Percentiles rank a stretch among this genome's conserved stretches.
Evolutionary conservation across 2,888 invertebrate species (phyloP).

Genomic region (Timandra comae): DNA sequence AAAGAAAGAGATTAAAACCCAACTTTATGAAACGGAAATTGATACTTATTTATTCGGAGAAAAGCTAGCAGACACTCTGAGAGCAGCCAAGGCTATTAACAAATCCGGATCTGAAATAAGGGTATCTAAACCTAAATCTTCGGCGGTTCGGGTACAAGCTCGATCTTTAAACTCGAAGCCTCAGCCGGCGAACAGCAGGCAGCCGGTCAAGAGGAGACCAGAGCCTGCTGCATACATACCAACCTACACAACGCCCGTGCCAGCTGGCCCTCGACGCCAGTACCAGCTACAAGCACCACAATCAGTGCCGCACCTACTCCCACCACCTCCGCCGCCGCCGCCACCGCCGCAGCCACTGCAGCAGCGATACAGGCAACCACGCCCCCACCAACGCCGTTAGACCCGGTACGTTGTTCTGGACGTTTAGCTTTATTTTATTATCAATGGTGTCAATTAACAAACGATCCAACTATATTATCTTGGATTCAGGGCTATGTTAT

Average conservation of each 20-base stretch:
- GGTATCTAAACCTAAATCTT: background rate
- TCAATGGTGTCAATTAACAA: background rate
- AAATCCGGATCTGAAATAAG: background rate
- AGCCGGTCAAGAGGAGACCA: background rate
- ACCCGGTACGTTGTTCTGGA: background rate
- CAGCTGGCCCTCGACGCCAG: too few relatives aligned
- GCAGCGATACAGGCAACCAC: background rate
- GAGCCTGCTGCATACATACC: background rate
- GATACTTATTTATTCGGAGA: constrained; percentile 4
- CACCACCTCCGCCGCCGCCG: background rate
- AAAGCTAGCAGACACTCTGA: constrained; percentile 1
- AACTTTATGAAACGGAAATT: constrained; percentile 1
- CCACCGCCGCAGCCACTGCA: background rate
- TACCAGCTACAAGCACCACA: too few relatives aligned
- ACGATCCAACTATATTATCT: background rate
- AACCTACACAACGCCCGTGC: background rate
- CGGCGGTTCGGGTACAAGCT: too few relatives aligned
- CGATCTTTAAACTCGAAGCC: background rate
- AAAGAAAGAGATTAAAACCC: constrained; percentile 21
- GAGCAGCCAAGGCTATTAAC: constrained; percentile 1
- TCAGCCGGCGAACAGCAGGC: background rate
- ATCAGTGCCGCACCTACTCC: background rate
- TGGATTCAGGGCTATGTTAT: background rate
- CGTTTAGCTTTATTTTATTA: background rate
- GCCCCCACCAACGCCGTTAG: background rate